Evolutionary conservation across 2,113 vertebrate species (phyloP), one percentile per base, ranked within the genome.

Genomic region (Chloropsis hardwickii): DNA sequence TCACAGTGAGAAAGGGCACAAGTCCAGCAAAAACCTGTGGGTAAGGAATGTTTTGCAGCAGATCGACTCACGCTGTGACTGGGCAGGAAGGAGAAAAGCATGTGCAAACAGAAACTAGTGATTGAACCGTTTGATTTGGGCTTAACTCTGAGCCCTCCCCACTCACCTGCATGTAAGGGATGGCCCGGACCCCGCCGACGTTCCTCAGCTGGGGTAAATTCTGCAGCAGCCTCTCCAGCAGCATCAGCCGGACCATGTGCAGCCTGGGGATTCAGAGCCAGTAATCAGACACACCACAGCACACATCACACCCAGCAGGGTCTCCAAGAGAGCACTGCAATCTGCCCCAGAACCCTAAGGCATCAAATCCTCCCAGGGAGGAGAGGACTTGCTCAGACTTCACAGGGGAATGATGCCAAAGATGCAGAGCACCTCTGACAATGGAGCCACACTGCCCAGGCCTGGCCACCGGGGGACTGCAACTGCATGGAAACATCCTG

Each of bases 201-300:
- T 98, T 98, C 93, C 99, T 98, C 61, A 99, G 98, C 98, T 99
- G 99, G 39, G 98, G 98, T 28, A 99, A 97, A 33, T 99, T 99
- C 91, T 99, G 99, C 81, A 99, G 98, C 50, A 99, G 97, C 47
- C 99, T 98, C 96, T 99, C 99, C 95, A 99, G 96, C 35, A 99
- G 97, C 99, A 99, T 99, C 56, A 99, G 98, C 56, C 99, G 98
- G 60, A 99, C 99, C 99, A 99, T 99, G 97, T 99, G 99, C 79
- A 99, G 97, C 97, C 99, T 99, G 92, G 40, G 56, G 69, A 94
- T 27, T 9, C 21, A 92, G 82, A 78, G 53, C 33, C 89, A 91
- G 5, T 8, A 5, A 61, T 58, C 12, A 96, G 53, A 89, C 45
- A 85, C 13, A 8, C 5, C 81, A 48, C 62, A 64, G 12, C 31